Evolutionary conservation across 2,888 invertebrate species (phyloP).

Genomic region (Heteromyza rotundicornis): DNA sequence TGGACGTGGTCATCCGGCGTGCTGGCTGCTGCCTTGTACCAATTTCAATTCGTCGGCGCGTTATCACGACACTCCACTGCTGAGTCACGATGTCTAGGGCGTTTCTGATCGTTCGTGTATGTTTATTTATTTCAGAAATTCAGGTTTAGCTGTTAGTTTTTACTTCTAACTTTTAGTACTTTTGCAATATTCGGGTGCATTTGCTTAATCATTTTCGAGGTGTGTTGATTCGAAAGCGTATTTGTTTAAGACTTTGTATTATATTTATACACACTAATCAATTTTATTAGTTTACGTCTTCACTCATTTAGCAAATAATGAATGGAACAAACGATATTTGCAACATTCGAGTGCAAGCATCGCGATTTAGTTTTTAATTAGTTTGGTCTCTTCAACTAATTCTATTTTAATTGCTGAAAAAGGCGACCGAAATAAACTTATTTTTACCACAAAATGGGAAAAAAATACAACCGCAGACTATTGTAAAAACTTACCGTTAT

Average conservation of each 20-base stretch:
- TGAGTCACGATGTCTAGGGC: conserved; percentile 60
- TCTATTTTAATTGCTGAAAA: too few relatives aligned
- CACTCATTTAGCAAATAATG: too few relatives aligned
- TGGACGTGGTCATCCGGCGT: conserved; percentile 73
- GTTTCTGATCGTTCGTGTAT: background rate
- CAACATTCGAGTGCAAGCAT: too few relatives aligned
- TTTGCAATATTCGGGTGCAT: background rate
- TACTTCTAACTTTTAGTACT: background rate
- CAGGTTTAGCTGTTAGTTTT: background rate
- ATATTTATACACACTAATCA: background rate
- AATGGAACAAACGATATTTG: too few relatives aligned
- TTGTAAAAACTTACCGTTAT: background rate
- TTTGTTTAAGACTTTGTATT: too few relatives aligned
- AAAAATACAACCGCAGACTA: too few relatives aligned
- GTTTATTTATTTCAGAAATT: background rate
- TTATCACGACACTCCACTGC: conserved; percentile 59
- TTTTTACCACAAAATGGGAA: too few relatives aligned
- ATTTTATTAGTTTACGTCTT: too few relatives aligned
- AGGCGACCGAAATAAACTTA: too few relatives aligned
- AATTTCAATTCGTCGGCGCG: conserved; percentile 61
- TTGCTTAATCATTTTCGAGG: background rate
- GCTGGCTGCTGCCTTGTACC: conserved; percentile 77
- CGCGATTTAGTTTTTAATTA: too few relatives aligned
- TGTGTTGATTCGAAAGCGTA: background rate
- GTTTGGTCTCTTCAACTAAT: too few relatives aligned